Evolutionary conservation across 2,888 invertebrate species (phyloP), one percentile per base, ranked within the genome.

Genomic region (Chorisops tibialis): DNA sequence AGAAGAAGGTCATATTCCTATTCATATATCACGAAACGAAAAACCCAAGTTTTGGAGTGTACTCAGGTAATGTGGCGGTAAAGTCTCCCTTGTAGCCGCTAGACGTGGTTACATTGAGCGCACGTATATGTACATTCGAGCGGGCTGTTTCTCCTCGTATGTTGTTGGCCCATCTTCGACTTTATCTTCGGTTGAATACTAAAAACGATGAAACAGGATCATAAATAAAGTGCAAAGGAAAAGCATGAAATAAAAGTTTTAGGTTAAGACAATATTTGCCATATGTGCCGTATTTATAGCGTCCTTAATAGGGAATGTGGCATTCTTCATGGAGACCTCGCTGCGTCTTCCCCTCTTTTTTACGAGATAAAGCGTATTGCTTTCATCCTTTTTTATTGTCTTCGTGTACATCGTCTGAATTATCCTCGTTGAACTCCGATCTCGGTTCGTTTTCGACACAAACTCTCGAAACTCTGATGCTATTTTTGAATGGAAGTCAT

Each of bases 251-350:
- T 59, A 62, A 65, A 64, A 64, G 64, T 66, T 66, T 67, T 68
- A 66, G 69, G 69, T 69, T 69, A 69, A 68, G 68, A 68, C 68
- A 69, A 69, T 69, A 69, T 69, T 69, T 68, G 63, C 69, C 69
- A 69, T 65, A 68, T 69, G 69, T 69, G 68, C 64, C 65, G 62
- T 61, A 61, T 61, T 54, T 64, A 56, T 62, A 50, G 43, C 62
- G 22, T 62, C 51, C 60, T 64, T 54, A 60, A 56, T 56, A 56
- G 56, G 56, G 56, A 30, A 56, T 56, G 56, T 56, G 56, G 56
- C 43, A 56, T 56, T 56, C 56, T 45, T 56, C 45, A 56, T 56
- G 21, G 43, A 45, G 30, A 39, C 38, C 45, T 37, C 30, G 9
- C 9, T 9, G 7, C 30, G 2, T 30, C 11, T 12, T 45, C 24